Conservation (phyloP, 2,888 invertebrate genomes). For the Chymomyza procnemis region DNA sequence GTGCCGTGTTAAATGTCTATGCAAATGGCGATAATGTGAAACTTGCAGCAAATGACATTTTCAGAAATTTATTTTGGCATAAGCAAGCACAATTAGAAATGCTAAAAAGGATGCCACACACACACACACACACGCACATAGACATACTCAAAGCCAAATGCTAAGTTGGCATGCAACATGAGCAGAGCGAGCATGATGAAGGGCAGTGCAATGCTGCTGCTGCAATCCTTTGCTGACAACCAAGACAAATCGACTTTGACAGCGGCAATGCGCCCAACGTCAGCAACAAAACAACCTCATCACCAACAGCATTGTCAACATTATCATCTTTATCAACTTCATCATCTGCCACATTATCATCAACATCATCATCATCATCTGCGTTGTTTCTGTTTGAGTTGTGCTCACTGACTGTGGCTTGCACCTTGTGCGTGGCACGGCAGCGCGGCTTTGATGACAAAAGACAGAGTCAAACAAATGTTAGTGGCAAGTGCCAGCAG, state of each 20-base stretch:
- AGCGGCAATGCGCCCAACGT: constrained; percentile 51
- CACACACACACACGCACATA: not conserved
- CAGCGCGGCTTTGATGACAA: constrained; percentile 25
- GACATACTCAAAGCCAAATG: constrained; percentile 18
- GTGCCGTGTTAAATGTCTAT: not conserved
- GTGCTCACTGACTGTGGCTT: constrained; percentile 21
- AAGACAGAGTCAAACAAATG: constrained; percentile 37
- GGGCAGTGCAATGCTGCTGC: not conserved
- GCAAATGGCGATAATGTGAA: not conserved
- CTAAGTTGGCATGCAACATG: constrained; percentile 30
- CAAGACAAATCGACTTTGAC: constrained; percentile 62
- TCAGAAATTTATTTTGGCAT: not conserved
- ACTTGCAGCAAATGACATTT: not conserved
- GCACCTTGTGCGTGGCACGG: constrained; percentile 40
- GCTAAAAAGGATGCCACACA: not conserved
- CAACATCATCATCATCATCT: not conserved
- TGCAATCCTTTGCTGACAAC: constrained; percentile 29
- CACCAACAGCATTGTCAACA: constrained; percentile 5
- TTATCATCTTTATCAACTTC: constrained; percentile 1
- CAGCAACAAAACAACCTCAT: constrained; percentile 3
- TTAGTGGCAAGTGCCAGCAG: not conserved
- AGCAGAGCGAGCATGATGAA: not conserved
- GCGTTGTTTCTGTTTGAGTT: not conserved
- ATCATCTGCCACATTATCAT: not conserved
- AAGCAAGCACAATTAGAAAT: not conserved